Evolutionary conservation across 1,140 invertebrate species (phyloP), one percentile per base, ranked within the genome.

Genomic region (Zaprionus taronus): DNA sequence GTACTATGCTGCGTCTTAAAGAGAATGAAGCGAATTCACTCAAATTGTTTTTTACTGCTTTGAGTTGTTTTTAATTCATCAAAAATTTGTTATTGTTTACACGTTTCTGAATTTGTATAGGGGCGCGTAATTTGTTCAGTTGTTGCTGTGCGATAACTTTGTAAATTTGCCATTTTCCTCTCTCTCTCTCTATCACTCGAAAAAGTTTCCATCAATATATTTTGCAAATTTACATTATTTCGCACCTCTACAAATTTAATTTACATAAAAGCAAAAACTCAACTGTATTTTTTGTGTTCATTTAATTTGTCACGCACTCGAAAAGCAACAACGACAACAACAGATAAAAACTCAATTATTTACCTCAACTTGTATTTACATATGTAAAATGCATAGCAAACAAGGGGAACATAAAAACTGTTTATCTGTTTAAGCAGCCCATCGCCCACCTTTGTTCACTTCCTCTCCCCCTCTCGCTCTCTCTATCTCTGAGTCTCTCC

Each of bases 301-400:
- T 31, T 22, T 51, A 60, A 49, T 67, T 58, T 28, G 64, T 17
- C 72, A 53, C 68, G 53, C 49, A 61, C 58, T 44, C 34, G 22
- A 41, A 56, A 63, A 6, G 26, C 47, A 58, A 34, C 38, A 66
- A 47, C 12, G 56, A 77, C 67, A 55, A 31, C 58, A 36, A 12
- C 49, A 64, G 61, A 81, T 51, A 69, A 72, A 51, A 28, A 22
- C 61, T 58, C 51, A 65, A 63, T 67, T 76, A 66, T 77, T 68
- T 24, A 60, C 38, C 41, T 34, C 44, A 41, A 66, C 31, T 60
- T 38, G 41, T 58, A 79, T 83, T 80, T 80, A 86, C 84, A 78
- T 87, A 87, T 87, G 84, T 87, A 89, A 87, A 89, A 72, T 72
- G 73, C 63, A 77, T 72, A 68, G 56, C 74, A 77, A 77, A 77